phyloP scores from a whole-genome alignment of 92 coral and sea anemone species.

The Nematostella vectensis region DNA sequence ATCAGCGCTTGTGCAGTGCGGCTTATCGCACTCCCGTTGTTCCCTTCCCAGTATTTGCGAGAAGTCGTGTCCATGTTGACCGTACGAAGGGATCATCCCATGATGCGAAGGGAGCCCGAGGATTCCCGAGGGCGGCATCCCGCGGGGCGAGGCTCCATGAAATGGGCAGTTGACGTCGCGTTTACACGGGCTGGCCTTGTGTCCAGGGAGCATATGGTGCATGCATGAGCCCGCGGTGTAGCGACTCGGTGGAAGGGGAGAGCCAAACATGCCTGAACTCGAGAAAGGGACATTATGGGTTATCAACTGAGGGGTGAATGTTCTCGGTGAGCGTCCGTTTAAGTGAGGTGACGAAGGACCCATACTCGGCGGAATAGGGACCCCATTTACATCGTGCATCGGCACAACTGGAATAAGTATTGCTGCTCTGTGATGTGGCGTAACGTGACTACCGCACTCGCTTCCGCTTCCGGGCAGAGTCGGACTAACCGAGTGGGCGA shows the following conservation, averaged over 20 bases:
- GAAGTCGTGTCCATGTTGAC: constrained; percentile 60
- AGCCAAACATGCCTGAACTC: constrained; percentile 52
- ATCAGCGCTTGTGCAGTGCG: constrained; percentile 45
- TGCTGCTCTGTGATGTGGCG: constrained; percentile 82
- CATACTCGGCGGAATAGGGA: constrained; percentile 63
- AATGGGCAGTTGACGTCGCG: constrained; percentile 94
- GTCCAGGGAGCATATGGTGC: constrained; percentile 70
- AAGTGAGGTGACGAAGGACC: constrained; percentile 72
- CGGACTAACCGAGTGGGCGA: constrained; percentile 81
- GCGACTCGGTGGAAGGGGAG: constrained; percentile 61
- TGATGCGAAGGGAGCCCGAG: constrained; percentile 59
- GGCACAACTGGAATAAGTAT: constrained; percentile 81
- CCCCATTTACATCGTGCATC: constrained; percentile 76
- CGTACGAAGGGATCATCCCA: constrained; percentile 53
- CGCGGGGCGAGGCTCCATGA: constrained; percentile 84
- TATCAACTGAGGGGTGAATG: constrained; percentile 90
- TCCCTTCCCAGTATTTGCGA: constrained; percentile 64
- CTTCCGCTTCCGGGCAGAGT: constrained; percentile 56
- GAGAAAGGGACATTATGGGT: constrained; percentile 71
- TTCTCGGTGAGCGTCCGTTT: constrained; percentile 80
- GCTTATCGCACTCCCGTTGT: constrained; percentile 54
- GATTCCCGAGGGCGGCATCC: constrained; percentile 37
- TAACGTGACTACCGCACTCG: constrained; percentile 76
- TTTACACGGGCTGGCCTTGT: constrained; percentile 75
- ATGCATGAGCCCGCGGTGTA: constrained; percentile 63